Percentiles rank a stretch among this genome's conserved stretches.
These are phyloP conservation scores for Rhodinocichla rosea DNA, from an alignment of 2,113 vertebrate genomes.

Conservation along the genomic window DNA sequence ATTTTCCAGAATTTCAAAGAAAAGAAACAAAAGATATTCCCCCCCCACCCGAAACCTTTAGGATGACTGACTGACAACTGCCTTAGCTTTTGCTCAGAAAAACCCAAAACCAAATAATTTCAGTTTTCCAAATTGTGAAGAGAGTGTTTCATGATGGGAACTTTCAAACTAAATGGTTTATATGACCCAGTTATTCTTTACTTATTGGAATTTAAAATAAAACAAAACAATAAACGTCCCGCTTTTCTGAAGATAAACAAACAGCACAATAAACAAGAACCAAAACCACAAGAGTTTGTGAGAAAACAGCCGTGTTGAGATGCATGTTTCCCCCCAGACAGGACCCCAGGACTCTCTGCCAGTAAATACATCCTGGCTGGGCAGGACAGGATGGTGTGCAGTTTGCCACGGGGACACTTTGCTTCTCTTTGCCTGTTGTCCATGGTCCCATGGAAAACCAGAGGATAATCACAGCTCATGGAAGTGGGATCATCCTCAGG, in stretches of 20 bases:
- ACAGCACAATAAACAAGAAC: background rate
- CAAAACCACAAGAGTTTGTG: background rate
- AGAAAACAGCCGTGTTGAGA: background rate
- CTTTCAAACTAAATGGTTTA: background rate
- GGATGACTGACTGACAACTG: background rate
- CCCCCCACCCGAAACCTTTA: accelerated
- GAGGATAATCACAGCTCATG: accelerated
- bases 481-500: background rate
- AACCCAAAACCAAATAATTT: background rate
- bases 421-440: background rate
- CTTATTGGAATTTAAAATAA: background rate
- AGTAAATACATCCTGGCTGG: background rate
- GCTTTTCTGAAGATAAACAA: background rate
- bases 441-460: background rate
- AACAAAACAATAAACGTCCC: background rate
- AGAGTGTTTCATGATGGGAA: background rate
- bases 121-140: background rate
- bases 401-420: background rate
- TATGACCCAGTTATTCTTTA: background rate
- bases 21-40: background rate
- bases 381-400: background rate
- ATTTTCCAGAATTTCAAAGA: background rate
- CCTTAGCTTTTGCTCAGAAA: background rate
- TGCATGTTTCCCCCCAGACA: background rate
- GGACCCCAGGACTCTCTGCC: background rate